Evolutionary conservation across 2,797 vertebrate species (phyloP).

Genomic region (Ceryle rudis): DNA sequence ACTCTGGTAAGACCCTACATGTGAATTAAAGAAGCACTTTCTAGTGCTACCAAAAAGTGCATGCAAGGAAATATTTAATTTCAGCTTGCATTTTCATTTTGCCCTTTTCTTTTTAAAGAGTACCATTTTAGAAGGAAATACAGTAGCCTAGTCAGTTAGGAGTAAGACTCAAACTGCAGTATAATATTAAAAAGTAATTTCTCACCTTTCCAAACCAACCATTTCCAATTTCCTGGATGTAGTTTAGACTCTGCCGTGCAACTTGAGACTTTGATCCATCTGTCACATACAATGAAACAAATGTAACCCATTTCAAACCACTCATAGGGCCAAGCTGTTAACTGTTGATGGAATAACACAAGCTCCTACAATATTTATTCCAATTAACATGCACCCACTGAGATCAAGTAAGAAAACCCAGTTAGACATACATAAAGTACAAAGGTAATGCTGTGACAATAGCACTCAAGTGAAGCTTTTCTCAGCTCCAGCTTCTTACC

Average conservation of each 20-base stretch:
- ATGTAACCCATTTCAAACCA: accelerated
- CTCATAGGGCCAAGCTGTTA: background rate
- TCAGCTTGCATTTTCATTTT: background rate
- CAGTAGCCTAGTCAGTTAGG: background rate
- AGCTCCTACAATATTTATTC: background rate
- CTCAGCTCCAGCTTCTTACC: background rate
- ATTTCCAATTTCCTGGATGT: conserved; percentile 96
- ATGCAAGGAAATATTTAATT: background rate
- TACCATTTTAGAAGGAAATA: background rate
- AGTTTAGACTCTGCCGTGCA: conserved; percentile 93
- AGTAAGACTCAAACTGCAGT: background rate
- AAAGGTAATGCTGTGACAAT: background rate
- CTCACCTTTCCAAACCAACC: conserved; percentile 98
- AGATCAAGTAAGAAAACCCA: background rate
- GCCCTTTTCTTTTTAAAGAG: background rate
- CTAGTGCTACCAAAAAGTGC: background rate
- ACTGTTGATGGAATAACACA: background rate
- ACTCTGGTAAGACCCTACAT: background rate
- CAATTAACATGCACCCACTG: background rate
- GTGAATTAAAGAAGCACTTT: background rate
- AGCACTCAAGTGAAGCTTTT: background rate
- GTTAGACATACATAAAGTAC: background rate
- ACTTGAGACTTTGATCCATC: conserved; percentile 89
- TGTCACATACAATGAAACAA: conserved; percentile 64
- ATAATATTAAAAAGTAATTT: background rate